A percentile compares a stretch with the other conserved stretches of the same genome.
Conservation (phyloP, 2,797 vertebrate genomes). For the Neomorphus geoffroyi region DNA sequence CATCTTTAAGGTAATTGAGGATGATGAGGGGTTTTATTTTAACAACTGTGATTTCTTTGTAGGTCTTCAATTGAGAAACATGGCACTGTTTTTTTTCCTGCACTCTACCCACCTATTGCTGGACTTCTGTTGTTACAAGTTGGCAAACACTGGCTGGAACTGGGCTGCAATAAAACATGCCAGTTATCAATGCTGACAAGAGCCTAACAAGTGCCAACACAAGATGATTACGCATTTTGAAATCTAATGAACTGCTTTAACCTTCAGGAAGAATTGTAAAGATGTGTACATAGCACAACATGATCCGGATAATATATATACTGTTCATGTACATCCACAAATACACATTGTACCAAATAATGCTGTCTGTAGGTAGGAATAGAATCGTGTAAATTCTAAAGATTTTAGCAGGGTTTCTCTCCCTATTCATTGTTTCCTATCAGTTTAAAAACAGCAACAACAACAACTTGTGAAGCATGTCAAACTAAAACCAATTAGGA, state of each 20-base stretch:
- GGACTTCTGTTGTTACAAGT: conserved; percentile 90
- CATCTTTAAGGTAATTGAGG: not conserved
- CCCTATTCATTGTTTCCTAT: conserved; percentile 79
- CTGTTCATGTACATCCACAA: conserved; percentile 92
- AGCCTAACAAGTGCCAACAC: conserved; percentile 97
- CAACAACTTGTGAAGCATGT: conserved; percentile 79
- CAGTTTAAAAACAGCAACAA: conserved; percentile 55
- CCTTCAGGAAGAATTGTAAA: conserved; percentile 99
- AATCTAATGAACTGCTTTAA: conserved; percentile 99
- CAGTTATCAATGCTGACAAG: conserved; percentile 89
- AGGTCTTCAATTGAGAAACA: conserved; percentile 98
- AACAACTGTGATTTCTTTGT: conserved; percentile 50
- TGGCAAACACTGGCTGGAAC: conserved; percentile 92
- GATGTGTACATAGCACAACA: conserved; percentile 99
- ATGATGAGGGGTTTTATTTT: not conserved
- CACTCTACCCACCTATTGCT: conserved; percentile 95
- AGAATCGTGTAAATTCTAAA: conserved; percentile 87
- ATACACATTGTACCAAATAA: conserved; percentile 96
- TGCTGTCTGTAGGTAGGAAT: conserved; percentile 87
- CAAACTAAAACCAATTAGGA: conserved; percentile 75
- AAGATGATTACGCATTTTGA: conserved; percentile 88
- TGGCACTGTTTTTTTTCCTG: conserved; percentile 95
- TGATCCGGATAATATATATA: conserved; percentile 99
- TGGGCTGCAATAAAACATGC: conserved; percentile 94
- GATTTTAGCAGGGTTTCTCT: conserved; percentile 81